phyloP scores from a whole-genome alignment of 1,140 invertebrate species.

The Caenorhabditis inopinata region DNA sequence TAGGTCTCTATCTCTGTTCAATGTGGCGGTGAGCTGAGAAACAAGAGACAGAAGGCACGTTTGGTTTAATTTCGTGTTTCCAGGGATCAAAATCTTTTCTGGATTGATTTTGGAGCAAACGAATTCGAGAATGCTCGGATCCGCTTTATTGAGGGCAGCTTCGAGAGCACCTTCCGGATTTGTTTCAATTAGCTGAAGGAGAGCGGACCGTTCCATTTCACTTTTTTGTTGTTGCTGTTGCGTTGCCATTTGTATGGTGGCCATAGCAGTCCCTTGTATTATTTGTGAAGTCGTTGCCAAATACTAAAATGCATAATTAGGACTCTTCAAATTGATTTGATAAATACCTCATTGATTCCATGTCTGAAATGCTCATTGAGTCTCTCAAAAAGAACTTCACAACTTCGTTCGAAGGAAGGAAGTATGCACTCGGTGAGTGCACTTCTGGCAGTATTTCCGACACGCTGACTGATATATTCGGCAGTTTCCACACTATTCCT shows the following conservation, averaged over 20 bases:
- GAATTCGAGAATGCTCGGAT: not conserved
- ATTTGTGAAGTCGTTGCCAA: not conserved
- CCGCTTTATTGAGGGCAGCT: not conserved
- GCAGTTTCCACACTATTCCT: not conserved
- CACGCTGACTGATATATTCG: conserved; percentile 1
- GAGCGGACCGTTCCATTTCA: not conserved
- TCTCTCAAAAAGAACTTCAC: conserved; percentile 12
- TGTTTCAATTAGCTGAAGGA: not conserved
- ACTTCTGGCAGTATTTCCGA: not conserved
- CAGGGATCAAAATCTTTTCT: not conserved
- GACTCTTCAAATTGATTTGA: not conserved
- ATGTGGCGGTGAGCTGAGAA: not conserved
- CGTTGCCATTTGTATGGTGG: not conserved
- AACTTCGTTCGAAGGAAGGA: not conserved
- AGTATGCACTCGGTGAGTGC: not conserved
- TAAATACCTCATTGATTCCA: not conserved
- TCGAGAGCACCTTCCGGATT: not conserved
- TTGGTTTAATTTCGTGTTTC: conserved; percentile 9
- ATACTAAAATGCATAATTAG: not conserved
- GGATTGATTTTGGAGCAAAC: conserved; percentile 20
- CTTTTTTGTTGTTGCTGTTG: not conserved
- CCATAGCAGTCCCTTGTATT: not conserved
- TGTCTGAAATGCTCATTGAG: conserved; percentile 10
- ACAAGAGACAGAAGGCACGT: not conserved
- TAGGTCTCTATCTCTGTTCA: not conserved